Evolutionary conservation across 2,113 vertebrate genomes (phyloP).

Genomic region (Ciconia maguari): DNA sequence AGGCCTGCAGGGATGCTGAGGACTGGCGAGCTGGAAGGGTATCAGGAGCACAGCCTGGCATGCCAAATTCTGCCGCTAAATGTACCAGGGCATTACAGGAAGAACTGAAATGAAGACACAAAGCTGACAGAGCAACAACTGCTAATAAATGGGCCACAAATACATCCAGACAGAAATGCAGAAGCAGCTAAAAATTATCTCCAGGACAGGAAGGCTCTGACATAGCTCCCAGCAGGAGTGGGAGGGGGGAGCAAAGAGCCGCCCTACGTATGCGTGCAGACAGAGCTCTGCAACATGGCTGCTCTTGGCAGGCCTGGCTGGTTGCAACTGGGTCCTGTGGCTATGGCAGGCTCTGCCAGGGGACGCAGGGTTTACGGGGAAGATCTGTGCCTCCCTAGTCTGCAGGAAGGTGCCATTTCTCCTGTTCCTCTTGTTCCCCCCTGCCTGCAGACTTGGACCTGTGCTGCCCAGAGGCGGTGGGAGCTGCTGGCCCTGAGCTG

Average conservation of each 20-base stretch:
- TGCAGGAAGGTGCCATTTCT: neutral
- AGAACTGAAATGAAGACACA: neutral
- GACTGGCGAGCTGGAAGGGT: neutral
- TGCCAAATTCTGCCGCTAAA: neutral
- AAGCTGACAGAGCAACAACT: neutral
- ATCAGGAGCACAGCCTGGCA: neutral
- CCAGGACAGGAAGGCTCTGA: neutral
- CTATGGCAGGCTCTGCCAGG: neutral
- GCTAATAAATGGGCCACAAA: neutral
- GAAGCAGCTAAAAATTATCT: neutral
- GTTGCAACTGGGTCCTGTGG: neutral
- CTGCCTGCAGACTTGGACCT: fast-evolving
- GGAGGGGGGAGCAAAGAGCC: neutral
- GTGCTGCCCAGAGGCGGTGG: neutral
- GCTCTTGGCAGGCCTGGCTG: neutral
- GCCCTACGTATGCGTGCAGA: fast-evolving
- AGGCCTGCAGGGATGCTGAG: neutral
- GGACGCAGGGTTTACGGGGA: fast-evolving
- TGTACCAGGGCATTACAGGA: neutral
- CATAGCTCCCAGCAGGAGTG: neutral
- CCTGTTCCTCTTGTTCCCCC: neutral
- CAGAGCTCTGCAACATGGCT: neutral
- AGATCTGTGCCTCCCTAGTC: no score
- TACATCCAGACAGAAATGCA: neutral
- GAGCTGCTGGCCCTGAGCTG: neutral